phyloP scores from a whole-genome alignment of 2,797 vertebrate species.

The Thunnus albacares region DNA sequence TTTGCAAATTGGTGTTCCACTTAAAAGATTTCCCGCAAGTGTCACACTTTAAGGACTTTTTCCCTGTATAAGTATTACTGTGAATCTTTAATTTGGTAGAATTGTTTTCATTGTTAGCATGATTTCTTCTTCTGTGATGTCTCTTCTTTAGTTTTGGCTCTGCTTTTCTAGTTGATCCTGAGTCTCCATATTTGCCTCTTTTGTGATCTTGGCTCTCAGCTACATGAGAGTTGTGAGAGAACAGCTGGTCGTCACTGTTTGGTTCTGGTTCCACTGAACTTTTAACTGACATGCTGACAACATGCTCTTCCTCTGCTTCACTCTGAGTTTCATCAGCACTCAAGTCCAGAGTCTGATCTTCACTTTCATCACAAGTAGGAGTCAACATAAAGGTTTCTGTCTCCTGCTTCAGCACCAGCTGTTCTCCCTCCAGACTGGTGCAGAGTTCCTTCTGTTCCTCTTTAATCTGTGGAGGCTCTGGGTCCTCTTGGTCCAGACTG shows the following conservation, averaged over 20 bases:
- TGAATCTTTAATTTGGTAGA: background rate
- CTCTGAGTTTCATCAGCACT: too few relatives aligned
- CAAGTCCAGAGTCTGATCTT: too few relatives aligned
- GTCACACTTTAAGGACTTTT: constrained; percentile 19
- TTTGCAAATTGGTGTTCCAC: background rate
- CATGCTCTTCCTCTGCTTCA: too few relatives aligned
- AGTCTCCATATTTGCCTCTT: background rate
- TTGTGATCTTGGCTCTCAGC: constrained; percentile 1
- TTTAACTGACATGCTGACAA: too few relatives aligned
- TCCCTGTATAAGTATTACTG: background rate
- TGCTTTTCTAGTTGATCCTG: background rate
- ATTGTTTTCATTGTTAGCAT: background rate
- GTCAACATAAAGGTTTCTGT: too few relatives aligned
- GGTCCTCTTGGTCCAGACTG: too few relatives aligned
- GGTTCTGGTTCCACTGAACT: background rate
- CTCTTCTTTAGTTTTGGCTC: background rate
- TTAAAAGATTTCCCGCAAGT: background rate
- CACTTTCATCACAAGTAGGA: too few relatives aligned
- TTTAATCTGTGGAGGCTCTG: too few relatives aligned
- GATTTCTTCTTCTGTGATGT: background rate
- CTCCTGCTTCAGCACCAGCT: too few relatives aligned
- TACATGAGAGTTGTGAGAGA: background rate
- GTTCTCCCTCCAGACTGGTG: too few relatives aligned
- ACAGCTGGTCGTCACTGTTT: background rate
- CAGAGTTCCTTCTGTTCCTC: too few relatives aligned